Base-by-base conservation (phyloP, 2,888 invertebrate genomes). In the Spatulosminthurus flaviceps region DNA sequence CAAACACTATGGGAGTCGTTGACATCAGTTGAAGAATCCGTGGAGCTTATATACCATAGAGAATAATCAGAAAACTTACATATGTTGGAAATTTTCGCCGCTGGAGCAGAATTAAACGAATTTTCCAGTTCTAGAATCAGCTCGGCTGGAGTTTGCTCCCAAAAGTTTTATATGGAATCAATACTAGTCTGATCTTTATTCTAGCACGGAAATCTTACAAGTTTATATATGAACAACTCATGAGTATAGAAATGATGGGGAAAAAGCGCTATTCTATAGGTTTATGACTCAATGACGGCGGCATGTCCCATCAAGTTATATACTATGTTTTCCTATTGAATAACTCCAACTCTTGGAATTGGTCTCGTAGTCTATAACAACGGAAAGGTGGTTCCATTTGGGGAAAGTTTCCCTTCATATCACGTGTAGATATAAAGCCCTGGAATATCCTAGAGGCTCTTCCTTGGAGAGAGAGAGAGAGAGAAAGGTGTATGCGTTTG, bases 131-230 rank as follows among this genome's bases (percentile, higher is more conserved):
- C 51, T 11, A 51, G 51, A 51, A 51, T n/a, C 51, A 51, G 16
- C 51, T 51, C 51, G n/a, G n/a, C n/a, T 51, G 9, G 7, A 51
- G 51, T 19, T 16, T 19, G 51, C 51, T 51, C 51, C 51, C 7
- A 16, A 51, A 51, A 51, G 51, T 51, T 51, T 51, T 51, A 51
- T 51, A 51, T n/a, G 16, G 51, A 51, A 51, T 51, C 51, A 51
- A 51, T 51, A n/a, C n/a, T n/a, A 51, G 51, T n/a, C 19, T n/a
- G 51, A 51, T 51, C 51, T 51, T 51, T 19, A 51, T 5, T 51
- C 51, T 51, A n/a, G 51, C 51, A 4, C 51, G 2, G 16, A 2
- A 51, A n/a, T 19, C 51, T n/a, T 41, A 13, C 41, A 41, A 13
- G 13, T 9, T 13, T 41, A n/a, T n/a, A n/a, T n/a, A n/a, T n/a